These are phyloP conservation scores for Autographa pulchrina DNA, from an alignment of 2,888 invertebrate species.

Conservation along the genomic window DNA sequence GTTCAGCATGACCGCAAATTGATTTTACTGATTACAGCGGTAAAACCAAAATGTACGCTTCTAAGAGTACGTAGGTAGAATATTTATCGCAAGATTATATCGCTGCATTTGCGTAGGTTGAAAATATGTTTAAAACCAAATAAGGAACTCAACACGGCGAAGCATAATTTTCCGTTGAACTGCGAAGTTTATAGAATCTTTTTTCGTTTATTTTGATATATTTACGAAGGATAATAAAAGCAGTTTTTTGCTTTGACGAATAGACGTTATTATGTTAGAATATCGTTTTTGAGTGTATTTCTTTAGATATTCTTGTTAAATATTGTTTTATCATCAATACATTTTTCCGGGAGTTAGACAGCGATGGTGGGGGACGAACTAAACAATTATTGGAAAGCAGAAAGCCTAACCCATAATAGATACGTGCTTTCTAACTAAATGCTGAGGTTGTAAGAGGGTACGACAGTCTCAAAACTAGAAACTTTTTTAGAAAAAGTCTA, in stretches of 20 bases:
- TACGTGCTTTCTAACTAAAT: not conserved
- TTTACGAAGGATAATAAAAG: not conserved
- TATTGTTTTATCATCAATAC: too few species aligned
- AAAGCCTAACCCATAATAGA: not conserved
- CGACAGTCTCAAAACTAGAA: not conserved
- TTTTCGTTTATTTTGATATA: constrained; percentile 13
- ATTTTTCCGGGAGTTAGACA: too few species aligned
- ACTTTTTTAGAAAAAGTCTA: not conserved
- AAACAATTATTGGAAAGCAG: too few species aligned
- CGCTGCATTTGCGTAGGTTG: constrained; percentile 64
- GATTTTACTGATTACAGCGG: constrained; percentile 10
- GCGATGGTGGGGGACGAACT: too few species aligned
- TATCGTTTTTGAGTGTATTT: too few species aligned
- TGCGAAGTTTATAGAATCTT: constrained; percentile 20
- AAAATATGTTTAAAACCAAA: constrained; percentile 58
- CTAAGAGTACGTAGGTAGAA: constrained; percentile 52
- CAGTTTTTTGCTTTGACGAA: not conserved
- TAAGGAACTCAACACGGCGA: constrained; percentile 44
- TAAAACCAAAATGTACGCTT: constrained; percentile 31
- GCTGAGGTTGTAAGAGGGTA: not conserved
- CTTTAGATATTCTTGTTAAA: too few species aligned
- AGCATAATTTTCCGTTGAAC: constrained; percentile 58
- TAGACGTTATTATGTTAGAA: not conserved
- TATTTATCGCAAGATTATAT: constrained; percentile 62
- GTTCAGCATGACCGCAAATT: not conserved